These are phyloP conservation scores for Cheilinus undulatus DNA, from an alignment of 2,113 vertebrate species.

Conservation along the genomic window DNA sequence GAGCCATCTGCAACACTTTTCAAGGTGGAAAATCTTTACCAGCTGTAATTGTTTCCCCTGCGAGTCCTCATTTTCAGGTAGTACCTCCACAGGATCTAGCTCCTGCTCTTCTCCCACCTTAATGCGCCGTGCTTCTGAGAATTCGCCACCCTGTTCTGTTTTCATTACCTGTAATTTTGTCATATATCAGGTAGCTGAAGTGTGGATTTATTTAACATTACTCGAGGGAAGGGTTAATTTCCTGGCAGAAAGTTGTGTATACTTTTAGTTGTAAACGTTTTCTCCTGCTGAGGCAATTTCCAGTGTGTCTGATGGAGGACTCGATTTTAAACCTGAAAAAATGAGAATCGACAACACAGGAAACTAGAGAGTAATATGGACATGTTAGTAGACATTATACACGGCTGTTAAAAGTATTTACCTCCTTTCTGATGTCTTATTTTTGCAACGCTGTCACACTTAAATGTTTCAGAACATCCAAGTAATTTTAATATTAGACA, in stretches of 20 bases:
- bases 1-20: slow-evolving; percentile 71
- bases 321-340: slow-evolving; percentile 39
- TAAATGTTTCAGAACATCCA: too few relatives aligned
- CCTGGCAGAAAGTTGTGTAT: slow-evolving; percentile 32
- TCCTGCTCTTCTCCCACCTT: slow-evolving; percentile 34
- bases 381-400: slow-evolving; percentile 52
- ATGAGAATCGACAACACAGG: slow-evolving; percentile 56
- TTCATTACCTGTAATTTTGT: slow-evolving; percentile 55
- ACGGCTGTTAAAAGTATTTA: too few relatives aligned
- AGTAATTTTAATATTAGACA: too few relatives aligned
- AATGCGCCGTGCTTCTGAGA: slow-evolving; percentile 36
- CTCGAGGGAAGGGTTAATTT: slow-evolving; percentile 44
- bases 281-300: slow-evolving; percentile 46
- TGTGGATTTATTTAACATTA: slow-evolving; percentile 51
- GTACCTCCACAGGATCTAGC: slow-evolving; percentile 65
- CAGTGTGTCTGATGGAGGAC: slow-evolving; percentile 43
- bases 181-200: slow-evolving; percentile 10
- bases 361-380: slow-evolving; percentile 57
- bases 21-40: slow-evolving; percentile 56
- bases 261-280: slow-evolving; percentile 41
- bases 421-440: too few relatives aligned
- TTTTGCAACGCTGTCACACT: too few relatives aligned
- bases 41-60: slow-evolving; percentile 69
- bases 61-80: slow-evolving; percentile 64
- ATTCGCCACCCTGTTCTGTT: slow-evolving; percentile 43